Conservation (phyloP, 2,797 vertebrate species). For the Aulostomus chinensis region DNA sequence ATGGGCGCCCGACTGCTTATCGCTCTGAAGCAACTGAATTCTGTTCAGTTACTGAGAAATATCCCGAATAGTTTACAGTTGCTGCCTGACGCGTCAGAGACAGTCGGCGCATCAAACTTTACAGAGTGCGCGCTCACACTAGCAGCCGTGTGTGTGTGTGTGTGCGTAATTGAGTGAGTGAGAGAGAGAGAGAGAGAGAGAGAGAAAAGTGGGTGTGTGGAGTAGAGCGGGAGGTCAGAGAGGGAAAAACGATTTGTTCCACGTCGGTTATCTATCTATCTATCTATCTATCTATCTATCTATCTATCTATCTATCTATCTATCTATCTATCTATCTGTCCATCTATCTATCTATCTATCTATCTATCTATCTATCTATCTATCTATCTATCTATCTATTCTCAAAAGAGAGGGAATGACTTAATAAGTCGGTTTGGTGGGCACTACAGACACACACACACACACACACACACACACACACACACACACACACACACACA, state of each 20-base stretch:
- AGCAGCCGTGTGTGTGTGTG: not conserved
- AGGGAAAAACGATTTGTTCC: not conserved
- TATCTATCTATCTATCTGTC: no score
- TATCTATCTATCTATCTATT: not conserved
- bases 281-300: no score
- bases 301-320: no score
- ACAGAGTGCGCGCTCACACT: constrained; percentile 17
- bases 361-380: constrained; percentile 4
- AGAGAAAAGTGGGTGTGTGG: not conserved
- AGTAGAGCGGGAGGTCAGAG: constrained; percentile 4
- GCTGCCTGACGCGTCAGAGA: constrained; percentile 21
- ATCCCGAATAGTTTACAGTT: constrained; percentile 49
- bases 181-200: no score
- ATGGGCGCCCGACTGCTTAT: constrained; percentile 66
- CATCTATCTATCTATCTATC: not conserved
- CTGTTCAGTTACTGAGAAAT: constrained; percentile 45
- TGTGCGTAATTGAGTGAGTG: not conserved
- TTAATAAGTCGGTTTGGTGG: no score
- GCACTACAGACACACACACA: no score
- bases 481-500: no score
- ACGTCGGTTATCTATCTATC: no score
- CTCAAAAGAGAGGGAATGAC: no score
- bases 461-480: no score
- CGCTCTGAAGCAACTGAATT: constrained; percentile 27
- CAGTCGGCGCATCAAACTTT: constrained; percentile 46